These are phyloP conservation scores for Drosophila acutilabella DNA, from an alignment of 2,888 invertebrate species.

Conservation along the genomic window DNA sequence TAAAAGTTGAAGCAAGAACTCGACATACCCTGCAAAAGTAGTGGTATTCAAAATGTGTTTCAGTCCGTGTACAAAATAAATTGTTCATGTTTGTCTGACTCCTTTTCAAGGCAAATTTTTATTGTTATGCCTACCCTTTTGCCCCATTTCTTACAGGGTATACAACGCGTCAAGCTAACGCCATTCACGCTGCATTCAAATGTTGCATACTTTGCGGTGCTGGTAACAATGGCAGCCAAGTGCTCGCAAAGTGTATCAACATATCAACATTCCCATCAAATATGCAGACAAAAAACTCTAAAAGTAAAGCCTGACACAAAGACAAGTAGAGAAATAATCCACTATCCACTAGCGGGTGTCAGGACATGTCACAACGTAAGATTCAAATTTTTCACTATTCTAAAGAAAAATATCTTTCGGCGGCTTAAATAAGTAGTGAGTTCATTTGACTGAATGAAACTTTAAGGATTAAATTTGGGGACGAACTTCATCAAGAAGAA, in stretches of 20 bases:
- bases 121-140: neutral
- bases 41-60: no score
- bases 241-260: constrained; percentile 61
- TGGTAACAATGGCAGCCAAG: constrained; percentile 50
- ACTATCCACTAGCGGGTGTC: neutral
- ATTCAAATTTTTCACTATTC: no score
- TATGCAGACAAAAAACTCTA: constrained; percentile 15
- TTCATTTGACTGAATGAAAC: no score
- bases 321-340: neutral
- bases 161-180: neutral
- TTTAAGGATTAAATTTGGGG: no score
- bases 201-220: constrained; percentile 30
- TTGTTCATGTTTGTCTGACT: neutral
- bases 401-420: no score
- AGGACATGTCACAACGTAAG: neutral
- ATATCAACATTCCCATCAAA: constrained; percentile 55
- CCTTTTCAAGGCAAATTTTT: neutral
- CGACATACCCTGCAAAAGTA: neutral
- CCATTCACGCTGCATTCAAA: constrained; percentile 26
- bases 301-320: neutral
- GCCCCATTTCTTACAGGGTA: constrained; percentile 15
- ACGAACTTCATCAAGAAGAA: no score
- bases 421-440: no score
- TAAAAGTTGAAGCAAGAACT: neutral
- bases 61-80: neutral